Base-by-base conservation (phyloP, 2,113 vertebrate genomes). In the Sigmodon hispidus region DNA sequence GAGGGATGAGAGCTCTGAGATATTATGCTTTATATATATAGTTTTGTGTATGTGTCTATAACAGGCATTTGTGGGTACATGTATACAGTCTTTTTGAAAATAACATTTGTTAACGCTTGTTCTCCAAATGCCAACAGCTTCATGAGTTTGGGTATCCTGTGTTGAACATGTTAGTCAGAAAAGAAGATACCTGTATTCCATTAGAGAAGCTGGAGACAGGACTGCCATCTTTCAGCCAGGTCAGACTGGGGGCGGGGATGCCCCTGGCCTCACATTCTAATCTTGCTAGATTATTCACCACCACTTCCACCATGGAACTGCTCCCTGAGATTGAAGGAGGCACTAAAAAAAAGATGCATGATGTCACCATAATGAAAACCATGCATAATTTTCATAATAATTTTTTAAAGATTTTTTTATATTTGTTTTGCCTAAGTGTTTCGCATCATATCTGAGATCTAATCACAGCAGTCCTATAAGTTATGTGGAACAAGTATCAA, bases 191-290 rank as follows among this genome's bases (percentile, higher is more conserved):
- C 99, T 99, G 99, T 55, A 99, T 98, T 76, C 99, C 99, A 7
- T 99, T 97, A 16, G 98, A 98, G 4, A 99, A 98, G 69, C 99
- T 99, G 80, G 99, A 98, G 72, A 99, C 99, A 0, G 99, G 99
- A 96, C 99, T 99, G 40, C 99, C 99, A 26, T 99, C 99, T 98
- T 99, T 99, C 65, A 99, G 96, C 99, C 99, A 99, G 0, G 99
- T 99, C 96, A 99, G 98, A 98, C 99, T 99, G 12, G 99, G 99
- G 31, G 93, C 96, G 7, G 99, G 99, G 93, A 99, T 99, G 5
- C 99, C 99, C 31, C 99, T 99, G 63, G 99, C 99, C 98, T 99
- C 99, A 96, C 99, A 99, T 94, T 99, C 99, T 96, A 99, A 97
- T 55, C 98, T 98, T 92, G 98, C 99, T 1, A 97, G 97, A 76